Evolutionary conservation across 2,113 vertebrate genomes (phyloP).

Genomic region (Ophiodon elongatus): DNA sequence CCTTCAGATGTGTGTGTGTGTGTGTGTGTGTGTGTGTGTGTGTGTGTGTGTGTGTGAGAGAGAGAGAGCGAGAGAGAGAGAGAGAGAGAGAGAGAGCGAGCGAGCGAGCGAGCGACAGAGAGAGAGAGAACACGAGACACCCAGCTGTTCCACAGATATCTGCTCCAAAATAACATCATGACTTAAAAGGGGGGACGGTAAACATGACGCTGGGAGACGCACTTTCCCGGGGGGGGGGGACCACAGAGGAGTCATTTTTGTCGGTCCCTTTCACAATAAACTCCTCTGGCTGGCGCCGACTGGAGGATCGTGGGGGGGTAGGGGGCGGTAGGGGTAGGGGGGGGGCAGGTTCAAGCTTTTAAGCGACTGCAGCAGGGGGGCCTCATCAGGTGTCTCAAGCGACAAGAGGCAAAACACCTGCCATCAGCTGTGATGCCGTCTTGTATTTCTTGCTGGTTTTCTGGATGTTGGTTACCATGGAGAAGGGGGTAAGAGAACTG

Average conservation of each 20-base stretch:
- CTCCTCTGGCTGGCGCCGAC: slow-evolving; percentile 7
- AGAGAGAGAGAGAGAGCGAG: no score
- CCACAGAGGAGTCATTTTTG: slow-evolving; percentile 2
- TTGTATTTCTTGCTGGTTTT: background rate
- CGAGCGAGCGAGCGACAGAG: no score
- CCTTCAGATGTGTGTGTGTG: slow-evolving; percentile 45
- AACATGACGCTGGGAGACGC: slow-evolving; percentile 18
- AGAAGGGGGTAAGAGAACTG: background rate
- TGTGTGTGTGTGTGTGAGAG: no score
- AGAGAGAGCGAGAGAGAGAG: no score
- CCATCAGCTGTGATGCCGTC: background rate
- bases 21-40: no score
- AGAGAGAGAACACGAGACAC: slow-evolving; percentile 48
- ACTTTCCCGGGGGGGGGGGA: background rate
- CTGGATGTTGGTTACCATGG: background rate
- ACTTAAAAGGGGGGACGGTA: slow-evolving; percentile 19
- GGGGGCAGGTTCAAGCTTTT: background rate
- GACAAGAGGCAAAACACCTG: background rate
- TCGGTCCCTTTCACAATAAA: slow-evolving; percentile 16
- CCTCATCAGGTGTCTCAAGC: no score
- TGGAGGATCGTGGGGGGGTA: background rate
- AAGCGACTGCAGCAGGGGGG: background rate
- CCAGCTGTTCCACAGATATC: slow-evolving; percentile 52
- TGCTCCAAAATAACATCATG: slow-evolving; percentile 34
- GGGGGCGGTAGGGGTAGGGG: no score